Conservation (phyloP, 2,888 invertebrate species). For the Dicroscelio sp. region DNA sequence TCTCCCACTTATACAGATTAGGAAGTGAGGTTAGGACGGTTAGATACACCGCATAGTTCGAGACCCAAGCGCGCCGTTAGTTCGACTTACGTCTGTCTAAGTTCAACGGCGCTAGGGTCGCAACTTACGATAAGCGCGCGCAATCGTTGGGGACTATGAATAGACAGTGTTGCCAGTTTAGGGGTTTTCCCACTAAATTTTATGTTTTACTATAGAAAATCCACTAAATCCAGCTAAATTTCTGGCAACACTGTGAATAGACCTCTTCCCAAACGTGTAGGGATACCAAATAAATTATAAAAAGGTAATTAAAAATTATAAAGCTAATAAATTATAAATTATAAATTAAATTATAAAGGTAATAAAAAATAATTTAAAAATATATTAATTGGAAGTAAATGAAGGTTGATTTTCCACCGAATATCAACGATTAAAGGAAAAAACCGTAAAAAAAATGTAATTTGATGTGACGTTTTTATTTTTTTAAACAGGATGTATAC, state of each 20-base stretch:
- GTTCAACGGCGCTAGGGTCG: slow-evolving; percentile 8
- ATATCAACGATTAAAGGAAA: slow-evolving; percentile 20
- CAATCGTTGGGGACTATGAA: slow-evolving; percentile 8
- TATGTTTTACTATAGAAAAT: neutral
- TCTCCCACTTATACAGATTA: slow-evolving; percentile 20
- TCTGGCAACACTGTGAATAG: neutral
- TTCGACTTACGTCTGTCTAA: slow-evolving; percentile 12
- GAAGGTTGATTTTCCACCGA: neutral
- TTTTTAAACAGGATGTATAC: neutral
- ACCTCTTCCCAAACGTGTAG: neutral
- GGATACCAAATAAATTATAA: slow-evolving; percentile 13
- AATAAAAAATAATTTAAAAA: neutral
- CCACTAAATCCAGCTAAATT: neutral
- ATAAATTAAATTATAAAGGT: neutral
- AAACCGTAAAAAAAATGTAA: slow-evolving; percentile 9
- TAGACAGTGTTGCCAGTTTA: neutral
- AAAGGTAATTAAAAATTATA: neutral
- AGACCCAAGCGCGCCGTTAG: neutral
- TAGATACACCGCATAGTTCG: neutral
- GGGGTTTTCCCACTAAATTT: neutral
- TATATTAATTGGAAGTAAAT: slow-evolving; percentile 6
- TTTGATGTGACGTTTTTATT: slow-evolving; percentile 6
- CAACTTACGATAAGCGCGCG: slow-evolving; percentile 23
- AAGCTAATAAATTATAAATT: slow-evolving; percentile 2
- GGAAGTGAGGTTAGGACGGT: slow-evolving; percentile 24